Conservation (phyloP, 1,140 invertebrate genomes). For the Euborellia annulipes region DNA sequence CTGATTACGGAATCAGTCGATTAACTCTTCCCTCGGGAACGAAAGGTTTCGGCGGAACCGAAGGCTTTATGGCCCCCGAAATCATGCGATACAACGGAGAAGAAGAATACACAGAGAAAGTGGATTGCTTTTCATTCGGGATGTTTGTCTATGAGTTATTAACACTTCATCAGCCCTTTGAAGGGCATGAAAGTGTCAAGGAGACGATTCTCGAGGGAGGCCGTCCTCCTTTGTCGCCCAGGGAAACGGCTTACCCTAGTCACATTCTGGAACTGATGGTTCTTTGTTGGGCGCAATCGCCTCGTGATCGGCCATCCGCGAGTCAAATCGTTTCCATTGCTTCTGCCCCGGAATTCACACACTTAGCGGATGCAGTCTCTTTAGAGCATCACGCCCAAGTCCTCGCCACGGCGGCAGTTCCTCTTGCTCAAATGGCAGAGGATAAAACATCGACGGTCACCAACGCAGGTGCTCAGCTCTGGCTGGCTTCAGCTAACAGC, state of each 20-base stretch:
- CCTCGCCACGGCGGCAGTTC: conserved; percentile 28
- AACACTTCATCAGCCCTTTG: conserved; percentile 85
- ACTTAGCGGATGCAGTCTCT: conserved; percentile 65
- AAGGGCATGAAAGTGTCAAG: conserved; percentile 88
- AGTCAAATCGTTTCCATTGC: conserved; percentile 85
- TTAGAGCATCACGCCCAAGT: conserved; percentile 41
- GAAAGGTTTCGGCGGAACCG: conserved; percentile 93
- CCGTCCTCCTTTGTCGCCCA: conserved; percentile 67
- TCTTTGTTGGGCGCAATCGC: conserved; percentile 82
- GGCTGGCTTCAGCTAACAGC: conserved; percentile 52
- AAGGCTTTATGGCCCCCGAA: conserved; percentile 98
- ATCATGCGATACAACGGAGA: conserved; percentile 97
- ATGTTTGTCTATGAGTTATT: conserved; percentile 97
- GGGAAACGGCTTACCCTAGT: conserved; percentile 71
- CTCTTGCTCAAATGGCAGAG: conserved; percentile 24
- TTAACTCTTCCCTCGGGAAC: conserved; percentile 75
- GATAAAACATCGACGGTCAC: background rate
- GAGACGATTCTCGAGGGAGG: conserved; percentile 91
- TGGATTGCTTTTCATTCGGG: conserved; percentile 98
- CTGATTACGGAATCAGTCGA: conserved; percentile 90
- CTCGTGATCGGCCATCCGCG: conserved; percentile 73
- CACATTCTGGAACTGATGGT: conserved; percentile 91
- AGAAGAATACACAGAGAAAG: conserved; percentile 97
- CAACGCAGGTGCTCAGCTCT: conserved; percentile 43
- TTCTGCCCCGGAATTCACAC: conserved; percentile 81